A percentile compares a stretch with the other conserved stretches of the same genome.
phyloP scores from a whole-genome alignment of 2,888 invertebrate genomes.

The Camptogramma bilineatum region DNA sequence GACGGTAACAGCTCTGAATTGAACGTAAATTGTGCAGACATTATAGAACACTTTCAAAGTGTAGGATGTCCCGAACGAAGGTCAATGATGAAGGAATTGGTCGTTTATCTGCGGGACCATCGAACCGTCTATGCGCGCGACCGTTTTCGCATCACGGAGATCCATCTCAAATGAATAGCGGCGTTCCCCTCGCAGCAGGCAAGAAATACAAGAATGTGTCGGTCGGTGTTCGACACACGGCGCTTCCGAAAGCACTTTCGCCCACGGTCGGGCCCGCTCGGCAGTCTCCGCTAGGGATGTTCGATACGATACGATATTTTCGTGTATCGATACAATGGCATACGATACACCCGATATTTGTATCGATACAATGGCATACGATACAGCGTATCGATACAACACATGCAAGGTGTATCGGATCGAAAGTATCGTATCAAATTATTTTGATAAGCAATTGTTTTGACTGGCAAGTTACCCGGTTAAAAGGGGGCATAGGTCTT shows the following conservation, averaged over 20 bases:
- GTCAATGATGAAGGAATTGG: constrained; percentile 33
- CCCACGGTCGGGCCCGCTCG: constrained; percentile 73
- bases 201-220: constrained; percentile 66
- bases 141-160: constrained; percentile 36
- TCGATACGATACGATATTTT: too few species aligned
- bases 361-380: too few species aligned
- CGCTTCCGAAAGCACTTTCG: constrained; percentile 80
- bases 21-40: background rate
- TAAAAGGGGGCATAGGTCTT: too few species aligned
- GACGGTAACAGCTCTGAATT: background rate
- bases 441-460: too few species aligned
- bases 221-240: constrained; percentile 53
- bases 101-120: constrained; percentile 27
- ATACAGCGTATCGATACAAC: too few species aligned
- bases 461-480: too few species aligned
- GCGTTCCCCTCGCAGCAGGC: constrained; percentile 41
- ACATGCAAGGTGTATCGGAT: too few species aligned
- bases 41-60: constrained; percentile 1
- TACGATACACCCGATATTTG: too few species aligned
- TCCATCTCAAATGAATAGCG: constrained; percentile 52
- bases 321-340: too few species aligned
- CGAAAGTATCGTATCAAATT: too few species aligned
- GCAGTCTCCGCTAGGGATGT: constrained; percentile 69
- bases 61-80: constrained; percentile 24
- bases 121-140: constrained; percentile 28